phyloP scores from a whole-genome alignment of 1,140 invertebrate species.

The Triops cancriformis region DNA sequence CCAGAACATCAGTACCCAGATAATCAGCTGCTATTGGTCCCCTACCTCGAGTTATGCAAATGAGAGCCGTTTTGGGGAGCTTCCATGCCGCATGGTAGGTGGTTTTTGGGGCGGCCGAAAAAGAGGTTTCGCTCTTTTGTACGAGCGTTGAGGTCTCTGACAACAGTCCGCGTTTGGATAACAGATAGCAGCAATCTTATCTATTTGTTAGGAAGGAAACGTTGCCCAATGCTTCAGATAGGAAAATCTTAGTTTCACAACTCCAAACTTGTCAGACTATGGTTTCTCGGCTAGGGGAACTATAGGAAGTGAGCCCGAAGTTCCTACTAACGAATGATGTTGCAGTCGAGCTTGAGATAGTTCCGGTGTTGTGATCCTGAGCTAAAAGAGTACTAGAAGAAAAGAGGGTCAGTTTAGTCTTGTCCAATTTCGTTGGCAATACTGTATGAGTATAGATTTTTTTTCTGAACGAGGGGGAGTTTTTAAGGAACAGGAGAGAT shows the following conservation, averaged over 20 bases:
- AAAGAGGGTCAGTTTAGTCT: background rate
- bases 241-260: background rate
- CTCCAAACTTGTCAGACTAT: background rate
- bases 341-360: background rate
- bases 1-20: background rate
- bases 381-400: background rate
- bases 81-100: background rate
- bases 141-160: background rate
- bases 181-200: background rate
- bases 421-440: background rate
- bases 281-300: background rate
- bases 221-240: background rate
- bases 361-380: background rate
- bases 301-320: background rate
- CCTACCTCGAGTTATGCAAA: background rate
- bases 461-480: background rate
- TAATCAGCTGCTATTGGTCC: slow-evolving; percentile 5
- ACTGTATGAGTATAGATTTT: background rate
- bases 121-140: background rate
- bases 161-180: no score
- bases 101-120: background rate
- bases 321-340: background rate
- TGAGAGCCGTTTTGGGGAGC: background rate
- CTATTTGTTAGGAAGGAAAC: background rate
- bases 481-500: background rate